These are phyloP conservation scores for Tethya wilhelma DNA, from an alignment of 37 sponge, comb jelly and placozoan species.

Conservation along the genomic window DNA sequence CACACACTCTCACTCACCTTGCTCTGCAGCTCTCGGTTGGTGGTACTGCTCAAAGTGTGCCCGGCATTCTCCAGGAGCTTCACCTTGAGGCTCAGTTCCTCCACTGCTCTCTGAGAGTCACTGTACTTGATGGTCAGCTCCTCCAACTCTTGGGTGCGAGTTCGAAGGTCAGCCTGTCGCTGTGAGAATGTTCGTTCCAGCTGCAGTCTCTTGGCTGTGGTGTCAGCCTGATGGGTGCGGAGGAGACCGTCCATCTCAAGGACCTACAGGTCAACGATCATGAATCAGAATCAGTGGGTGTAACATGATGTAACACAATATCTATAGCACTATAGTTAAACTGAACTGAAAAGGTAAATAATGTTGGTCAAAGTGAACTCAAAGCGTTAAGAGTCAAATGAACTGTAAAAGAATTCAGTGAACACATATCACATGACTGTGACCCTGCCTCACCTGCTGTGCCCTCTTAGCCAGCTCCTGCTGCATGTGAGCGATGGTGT, in stretches of 20 bases:
- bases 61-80: neutral
- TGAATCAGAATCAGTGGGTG: too few relatives aligned
- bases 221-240: constrained; percentile 76
- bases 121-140: constrained; percentile 25
- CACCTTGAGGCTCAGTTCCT: constrained; percentile 4
- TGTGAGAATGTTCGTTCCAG: constrained; percentile 66
- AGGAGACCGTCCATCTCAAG: constrained; percentile 67
- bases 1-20: constrained; percentile 11
- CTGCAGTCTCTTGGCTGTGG: constrained; percentile 62
- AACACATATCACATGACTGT: too few relatives aligned
- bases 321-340: neutral
- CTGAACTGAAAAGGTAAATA: neutral
- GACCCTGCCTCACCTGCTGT: constrained; percentile 52
- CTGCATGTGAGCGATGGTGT: constrained; percentile 36
- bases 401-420: too few relatives aligned
- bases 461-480: constrained; percentile 61
- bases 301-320: neutral
- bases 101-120: neutral
- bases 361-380: too few relatives aligned
- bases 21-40: constrained; percentile 16
- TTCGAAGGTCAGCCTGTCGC: constrained; percentile 63
- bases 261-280: too few relatives aligned
- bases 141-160: constrained; percentile 61
- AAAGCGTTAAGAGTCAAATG: too few relatives aligned
- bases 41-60: neutral